Percentiles rank a stretch among this genome's conserved stretches.
phyloP scores from a whole-genome alignment of 2,888 invertebrate species.

The Drosophila diplacantha region DNA sequence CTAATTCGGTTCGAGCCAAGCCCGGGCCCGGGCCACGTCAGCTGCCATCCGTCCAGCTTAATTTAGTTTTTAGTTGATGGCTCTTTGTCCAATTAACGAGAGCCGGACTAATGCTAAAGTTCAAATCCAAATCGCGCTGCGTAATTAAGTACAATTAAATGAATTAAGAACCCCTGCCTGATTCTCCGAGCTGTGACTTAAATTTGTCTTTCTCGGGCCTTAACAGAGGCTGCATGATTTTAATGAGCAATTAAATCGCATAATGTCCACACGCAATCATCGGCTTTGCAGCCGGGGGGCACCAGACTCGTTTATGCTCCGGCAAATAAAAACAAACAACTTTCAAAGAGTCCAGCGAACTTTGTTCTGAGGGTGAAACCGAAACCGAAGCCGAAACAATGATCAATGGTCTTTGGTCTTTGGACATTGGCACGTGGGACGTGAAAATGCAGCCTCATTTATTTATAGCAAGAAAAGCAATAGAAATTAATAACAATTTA shows the following conservation, averaged over 20 bases:
- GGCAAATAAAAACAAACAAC: conserved; percentile 14
- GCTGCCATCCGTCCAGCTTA: conserved; percentile 13
- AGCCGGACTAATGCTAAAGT: conserved; percentile 45
- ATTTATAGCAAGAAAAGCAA: too few relatives aligned
- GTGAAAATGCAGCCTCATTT: not conserved
- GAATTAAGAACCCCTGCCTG: conserved; percentile 32
- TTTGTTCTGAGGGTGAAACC: conserved; percentile 3
- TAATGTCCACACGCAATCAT: conserved; percentile 22
- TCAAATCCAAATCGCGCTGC: conserved; percentile 45
- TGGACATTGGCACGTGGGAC: conserved; percentile 9
- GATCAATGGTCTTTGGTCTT: conserved; percentile 9
- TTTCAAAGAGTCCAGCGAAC: conserved; percentile 30
- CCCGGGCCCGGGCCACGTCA: conserved; percentile 12
- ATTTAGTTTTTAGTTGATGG: conserved; percentile 24
- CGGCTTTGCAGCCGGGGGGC: conserved; percentile 29
- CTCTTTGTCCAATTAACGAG: conserved; percentile 54
- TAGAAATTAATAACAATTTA: too few relatives aligned
- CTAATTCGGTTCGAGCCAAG: conserved; percentile 9
- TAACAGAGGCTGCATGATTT: conserved; percentile 33
- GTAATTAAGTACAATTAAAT: conserved; percentile 53
- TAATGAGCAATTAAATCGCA: conserved; percentile 46
- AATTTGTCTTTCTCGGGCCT: conserved; percentile 12
- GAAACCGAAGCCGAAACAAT: not conserved
- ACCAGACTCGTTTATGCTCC: conserved; percentile 19
- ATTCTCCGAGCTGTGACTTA: conserved; percentile 19